Conservation (phyloP, 92 coral and sea anemone species). For the Pocillopora meandrina region DNA sequence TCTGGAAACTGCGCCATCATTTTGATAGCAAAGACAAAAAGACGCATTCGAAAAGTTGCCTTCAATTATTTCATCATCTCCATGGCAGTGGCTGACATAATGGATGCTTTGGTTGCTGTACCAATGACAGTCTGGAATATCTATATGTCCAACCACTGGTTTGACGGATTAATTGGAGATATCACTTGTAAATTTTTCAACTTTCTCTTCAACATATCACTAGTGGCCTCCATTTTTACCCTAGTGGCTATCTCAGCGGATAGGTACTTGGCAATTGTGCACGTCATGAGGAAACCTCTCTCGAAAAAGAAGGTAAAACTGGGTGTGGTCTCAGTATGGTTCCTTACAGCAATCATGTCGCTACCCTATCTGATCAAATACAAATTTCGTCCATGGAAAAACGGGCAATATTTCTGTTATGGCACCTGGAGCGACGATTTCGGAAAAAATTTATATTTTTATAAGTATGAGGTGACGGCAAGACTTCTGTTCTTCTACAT, state of each 20-base stretch:
- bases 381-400: background rate
- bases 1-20: constrained; percentile 60
- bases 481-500: constrained; percentile 54
- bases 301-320: constrained; percentile 49
- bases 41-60: constrained; percentile 38
- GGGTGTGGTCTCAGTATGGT: constrained; percentile 21
- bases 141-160: constrained; percentile 12
- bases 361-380: background rate
- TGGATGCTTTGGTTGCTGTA: constrained; percentile 32
- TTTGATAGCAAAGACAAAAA: constrained; percentile 18
- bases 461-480: constrained; percentile 38
- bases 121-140: constrained; percentile 9
- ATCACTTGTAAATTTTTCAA: constrained; percentile 41
- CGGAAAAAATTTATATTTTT: background rate
- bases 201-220: constrained; percentile 33
- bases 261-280: constrained; percentile 70
- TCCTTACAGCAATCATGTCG: constrained; percentile 7
- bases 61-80: constrained; percentile 41
- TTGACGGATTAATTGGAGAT: constrained; percentile 36
- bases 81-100: constrained; percentile 46
- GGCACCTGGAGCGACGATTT: constrained; percentile 17
- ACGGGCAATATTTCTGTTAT: background rate
- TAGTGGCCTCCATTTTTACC: constrained; percentile 57
- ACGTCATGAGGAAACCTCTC: constrained; percentile 58
- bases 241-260: constrained; percentile 62